Conservation (phyloP, 2,888 invertebrate species). For the Ormyrus rosae region DNA sequence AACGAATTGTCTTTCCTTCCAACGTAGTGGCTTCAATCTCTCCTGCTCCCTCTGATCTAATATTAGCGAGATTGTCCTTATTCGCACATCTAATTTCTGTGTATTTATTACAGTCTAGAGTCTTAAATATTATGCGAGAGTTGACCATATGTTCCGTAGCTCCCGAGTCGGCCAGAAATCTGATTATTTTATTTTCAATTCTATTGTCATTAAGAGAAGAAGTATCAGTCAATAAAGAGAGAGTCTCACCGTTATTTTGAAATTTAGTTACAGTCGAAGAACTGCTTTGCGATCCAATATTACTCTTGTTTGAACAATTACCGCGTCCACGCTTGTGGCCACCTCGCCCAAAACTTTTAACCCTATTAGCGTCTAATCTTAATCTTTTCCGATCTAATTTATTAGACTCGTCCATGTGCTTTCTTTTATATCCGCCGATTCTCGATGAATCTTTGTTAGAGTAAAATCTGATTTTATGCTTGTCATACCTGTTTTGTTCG, state of each 20-base stretch:
- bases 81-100: slow-evolving; percentile 7
- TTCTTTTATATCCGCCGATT: not conserved
- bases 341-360: not conserved
- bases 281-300: not conserved
- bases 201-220: rapidly evolving
- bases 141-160: slow-evolving; percentile 59
- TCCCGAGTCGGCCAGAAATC: slow-evolving; percentile 59
- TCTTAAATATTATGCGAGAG: slow-evolving; percentile 53
- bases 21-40: slow-evolving; percentile 49
- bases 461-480: not conserved
- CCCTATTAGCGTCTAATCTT: not conserved
- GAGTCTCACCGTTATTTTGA: not conserved
- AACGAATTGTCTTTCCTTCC: slow-evolving; percentile 40
- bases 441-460: not conserved
- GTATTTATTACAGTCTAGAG: slow-evolving; percentile 27
- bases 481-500: not conserved
- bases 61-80: slow-evolving; percentile 28
- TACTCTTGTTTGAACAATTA: not conserved
- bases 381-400: not conserved
- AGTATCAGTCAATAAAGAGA: not conserved
- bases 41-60: slow-evolving; percentile 57
- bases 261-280: not conserved
- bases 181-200: not conserved
- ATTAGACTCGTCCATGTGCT: not conserved
- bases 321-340: not conserved